Base-by-base conservation (phyloP, 2,888 invertebrate species). In the Pollenia labialis region DNA sequence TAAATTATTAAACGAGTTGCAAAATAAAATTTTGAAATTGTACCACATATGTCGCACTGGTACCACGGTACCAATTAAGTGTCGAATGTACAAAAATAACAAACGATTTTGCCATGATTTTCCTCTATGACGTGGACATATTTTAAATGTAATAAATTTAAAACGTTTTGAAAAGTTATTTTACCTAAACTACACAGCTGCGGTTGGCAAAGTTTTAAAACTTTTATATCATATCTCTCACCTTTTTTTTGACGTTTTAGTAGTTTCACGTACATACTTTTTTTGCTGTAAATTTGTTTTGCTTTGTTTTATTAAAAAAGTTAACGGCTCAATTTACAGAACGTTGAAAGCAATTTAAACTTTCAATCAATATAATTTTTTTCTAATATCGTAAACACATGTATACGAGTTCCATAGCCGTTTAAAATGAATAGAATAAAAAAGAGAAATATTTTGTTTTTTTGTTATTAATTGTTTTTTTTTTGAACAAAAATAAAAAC, bases 251-350 rank as follows among this genome's bases (percentile, higher is more conserved):
- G 32, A 23, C 32, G 3, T 54, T 54, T 44, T 60, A 12, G 0
- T 0, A 16, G 23, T 32, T 40, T 72, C 46, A 14, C 48, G 16
- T 7, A 10, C 14, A 18, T 62, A 10, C 8, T 11, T 18, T 18
- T 23, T 23, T 23, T 56, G 18, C 11, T 56, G 32, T 11, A 2
- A 9, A 52, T 1, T 9, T 18, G 16, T 16, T 52, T 10, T 62
- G 8, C 32, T 32, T 8, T 42, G 40, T 42, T 8, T 42, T 62
- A 62, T 62, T 54, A 66, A 44, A 46, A 66, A 64, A 66, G 16
- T 76, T 76, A 66, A 66, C 56, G 66, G 76, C 23, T 76, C 44
- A 66, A 66, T 68, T 66, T 77, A 7, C 66, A 14, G 40, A 64
- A 32, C 54, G 16, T 7, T 54, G 44, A 32, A 76, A 54, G 23